Conservation (phyloP, 2,888 invertebrate genomes). For the Drosophila picticornis region DNA sequence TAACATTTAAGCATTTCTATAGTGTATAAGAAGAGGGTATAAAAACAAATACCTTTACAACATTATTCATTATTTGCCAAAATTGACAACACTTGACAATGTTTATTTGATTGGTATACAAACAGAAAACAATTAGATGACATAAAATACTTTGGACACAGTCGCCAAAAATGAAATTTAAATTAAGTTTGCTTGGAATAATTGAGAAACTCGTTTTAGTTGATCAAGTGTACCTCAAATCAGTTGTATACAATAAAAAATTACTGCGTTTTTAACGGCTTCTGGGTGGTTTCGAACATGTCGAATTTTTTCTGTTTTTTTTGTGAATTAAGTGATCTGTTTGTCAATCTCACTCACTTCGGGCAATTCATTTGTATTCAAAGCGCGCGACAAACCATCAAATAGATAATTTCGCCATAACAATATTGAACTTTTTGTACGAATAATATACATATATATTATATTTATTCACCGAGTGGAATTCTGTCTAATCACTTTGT, state of each 20-base stretch:
- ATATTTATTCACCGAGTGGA: conserved; percentile 36
- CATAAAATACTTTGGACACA: conserved; percentile 3
- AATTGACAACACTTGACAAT: background rate
- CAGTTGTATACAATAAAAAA: background rate
- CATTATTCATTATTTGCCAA: background rate
- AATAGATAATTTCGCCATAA: conserved; percentile 73
- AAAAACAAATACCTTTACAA: background rate
- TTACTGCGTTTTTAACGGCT: background rate
- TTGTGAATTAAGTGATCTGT: conserved; percentile 6
- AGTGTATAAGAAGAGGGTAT: background rate
- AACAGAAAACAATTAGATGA: conserved; percentile 15
- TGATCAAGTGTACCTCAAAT: background rate
- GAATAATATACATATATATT: conserved; percentile 2
- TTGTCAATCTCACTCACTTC: conserved; percentile 28
- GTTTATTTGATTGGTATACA: background rate
- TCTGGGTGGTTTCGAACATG: background rate
- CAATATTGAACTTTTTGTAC: conserved; percentile 44
- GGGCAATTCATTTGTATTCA: conserved; percentile 61
- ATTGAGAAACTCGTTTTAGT: conserved; percentile 14
- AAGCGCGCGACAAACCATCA: conserved; percentile 39
- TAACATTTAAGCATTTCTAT: background rate
- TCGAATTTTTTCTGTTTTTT: background rate
- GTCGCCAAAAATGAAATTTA: background rate
- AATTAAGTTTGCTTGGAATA: conserved; percentile 8
- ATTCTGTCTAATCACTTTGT: conserved; percentile 24